A percentile compares a stretch with the other conserved stretches of the same genome.
These are phyloP conservation scores for Poeciliopsis occidentalis DNA, from an alignment of 2,113 vertebrate genomes.

Conservation along the genomic window DNA sequence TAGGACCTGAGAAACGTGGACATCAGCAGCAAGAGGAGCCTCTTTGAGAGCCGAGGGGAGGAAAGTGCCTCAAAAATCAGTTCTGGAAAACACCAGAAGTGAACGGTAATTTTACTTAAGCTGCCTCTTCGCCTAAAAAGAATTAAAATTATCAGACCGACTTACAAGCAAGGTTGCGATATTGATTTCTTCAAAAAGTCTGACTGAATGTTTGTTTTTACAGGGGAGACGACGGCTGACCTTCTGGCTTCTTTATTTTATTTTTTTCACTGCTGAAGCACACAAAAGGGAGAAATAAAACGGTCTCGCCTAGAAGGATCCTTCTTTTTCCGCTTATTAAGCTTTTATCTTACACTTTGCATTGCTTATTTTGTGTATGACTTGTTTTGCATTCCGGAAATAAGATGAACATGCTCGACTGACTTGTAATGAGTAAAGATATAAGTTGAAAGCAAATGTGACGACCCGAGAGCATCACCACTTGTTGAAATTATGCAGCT, in stretches of 20 bases:
- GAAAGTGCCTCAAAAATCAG: conserved; percentile 27
- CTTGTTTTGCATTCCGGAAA: conserved; percentile 19
- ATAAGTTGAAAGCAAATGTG: not conserved
- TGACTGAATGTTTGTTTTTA: not conserved
- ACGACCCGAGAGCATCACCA: not conserved
- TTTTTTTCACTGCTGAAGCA: conserved; percentile 2
- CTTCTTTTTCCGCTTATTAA: conserved; percentile 14
- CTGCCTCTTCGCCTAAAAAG: not conserved
- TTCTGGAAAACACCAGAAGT: conserved; percentile 45
- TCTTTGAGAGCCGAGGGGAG: conserved; percentile 77
- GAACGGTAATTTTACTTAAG: conserved; percentile 3
- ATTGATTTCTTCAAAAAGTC: not conserved
- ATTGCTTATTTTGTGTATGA: conserved; percentile 3
- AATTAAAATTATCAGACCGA: not conserved
- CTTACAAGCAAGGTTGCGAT: not conserved
- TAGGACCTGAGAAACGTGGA: conserved; percentile 82
- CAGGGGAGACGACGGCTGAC: conserved; percentile 22
- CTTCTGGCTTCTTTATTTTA: conserved; percentile 26
- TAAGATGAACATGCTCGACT: not conserved
- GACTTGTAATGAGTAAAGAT: not conserved
- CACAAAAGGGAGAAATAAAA: not conserved
- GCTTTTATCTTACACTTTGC: conserved; percentile 17
- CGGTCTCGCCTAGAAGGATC: not conserved
- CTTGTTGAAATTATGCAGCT: conserved; percentile 15
- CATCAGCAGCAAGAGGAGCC: conserved; percentile 74